Base-by-base conservation (phyloP, 2,888 invertebrate genomes). In the Oeneis ivallda region DNA sequence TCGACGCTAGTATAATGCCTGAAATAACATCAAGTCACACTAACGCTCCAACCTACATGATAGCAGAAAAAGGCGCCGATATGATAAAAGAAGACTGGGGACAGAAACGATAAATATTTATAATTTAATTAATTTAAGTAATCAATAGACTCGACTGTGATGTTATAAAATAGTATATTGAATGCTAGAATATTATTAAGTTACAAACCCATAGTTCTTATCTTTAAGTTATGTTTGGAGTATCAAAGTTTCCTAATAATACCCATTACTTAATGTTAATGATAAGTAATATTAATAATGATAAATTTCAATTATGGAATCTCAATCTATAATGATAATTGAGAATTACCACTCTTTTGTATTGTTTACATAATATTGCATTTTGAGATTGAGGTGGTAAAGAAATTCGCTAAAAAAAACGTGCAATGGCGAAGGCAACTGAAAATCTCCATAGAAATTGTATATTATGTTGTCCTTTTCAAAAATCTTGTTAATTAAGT, bases 1-100 rank as follows among this genome's bases (percentile, higher is more conserved):
- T 96, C 65, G 96, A 96, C 78, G 96, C 96, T 0, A 96, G 96
- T 71, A 93, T 96, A 50, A 96, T 96, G 93, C 96, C 96, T 0
- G 93, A 93, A 80, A 94, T 96, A 52, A 94, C 94, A 0, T 94
- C 96, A 0, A 95, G 94, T 26, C 96, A 96, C 78, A 96, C 96
- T 0, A 96, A 96, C 75, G 94, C 95, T 0, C 95, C 96, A 0
- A 93, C 93, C 0, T 95, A 93, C 70, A 96, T 96, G 96, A 96
- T 96, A 74, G 96, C 96, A 2, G 96, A 96, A 81, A 96, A 96
- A 79, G 95, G 94, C 7, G 90, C 95, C 0, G 95, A 96, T 77
- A 90, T 95, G 87, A 94, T 95, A 53, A 95, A 95, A 81, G 80
- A 93, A 75, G 90, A 89, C 66, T 92, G 90, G 90, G 82, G 85